These are phyloP conservation scores for Centropus bengalensis DNA, from an alignment of 2,113 vertebrate genomes.

Conservation along the genomic window DNA sequence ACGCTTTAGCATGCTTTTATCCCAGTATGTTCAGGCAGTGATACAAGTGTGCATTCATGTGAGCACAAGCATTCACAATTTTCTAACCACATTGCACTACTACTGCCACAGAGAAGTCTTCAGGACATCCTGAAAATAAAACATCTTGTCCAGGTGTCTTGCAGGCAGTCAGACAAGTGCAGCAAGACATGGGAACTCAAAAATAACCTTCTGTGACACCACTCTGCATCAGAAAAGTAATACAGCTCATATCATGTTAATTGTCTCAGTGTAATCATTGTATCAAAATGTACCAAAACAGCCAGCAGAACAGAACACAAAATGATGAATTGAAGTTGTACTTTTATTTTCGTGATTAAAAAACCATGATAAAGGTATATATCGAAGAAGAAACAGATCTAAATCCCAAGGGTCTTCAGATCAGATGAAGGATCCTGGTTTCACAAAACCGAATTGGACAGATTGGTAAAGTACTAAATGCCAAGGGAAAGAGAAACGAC, in stretches of 20 bases:
- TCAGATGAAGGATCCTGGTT: slow-evolving; percentile 64
- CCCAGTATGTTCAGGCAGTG: neutral
- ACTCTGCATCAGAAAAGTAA: neutral
- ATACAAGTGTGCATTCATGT: neutral
- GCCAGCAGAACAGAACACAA: neutral
- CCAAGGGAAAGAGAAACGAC: neutral
- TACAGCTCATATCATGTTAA: neutral
- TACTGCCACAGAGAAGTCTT: neutral
- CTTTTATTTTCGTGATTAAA: slow-evolving; percentile 67
- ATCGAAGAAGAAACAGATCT: slow-evolving; percentile 24
- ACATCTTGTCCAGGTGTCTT: too few relatives aligned
- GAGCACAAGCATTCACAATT: neutral
- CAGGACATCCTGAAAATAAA: neutral
- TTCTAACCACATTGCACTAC: neutral
- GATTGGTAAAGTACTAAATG: neutral
- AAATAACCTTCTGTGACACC: neutral
- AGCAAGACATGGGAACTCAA: neutral
- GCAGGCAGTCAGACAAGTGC: neutral
- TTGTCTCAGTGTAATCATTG: accelerated
- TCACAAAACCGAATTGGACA: slow-evolving; percentile 8
- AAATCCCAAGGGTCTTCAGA: slow-evolving; percentile 31
- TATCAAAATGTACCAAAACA: neutral
- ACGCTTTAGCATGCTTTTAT: neutral
- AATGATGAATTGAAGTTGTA: neutral
- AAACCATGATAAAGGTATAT: neutral